phyloP scores from a whole-genome alignment of 2,888 invertebrate genomes.

The Eremobia ochroleuca region DNA sequence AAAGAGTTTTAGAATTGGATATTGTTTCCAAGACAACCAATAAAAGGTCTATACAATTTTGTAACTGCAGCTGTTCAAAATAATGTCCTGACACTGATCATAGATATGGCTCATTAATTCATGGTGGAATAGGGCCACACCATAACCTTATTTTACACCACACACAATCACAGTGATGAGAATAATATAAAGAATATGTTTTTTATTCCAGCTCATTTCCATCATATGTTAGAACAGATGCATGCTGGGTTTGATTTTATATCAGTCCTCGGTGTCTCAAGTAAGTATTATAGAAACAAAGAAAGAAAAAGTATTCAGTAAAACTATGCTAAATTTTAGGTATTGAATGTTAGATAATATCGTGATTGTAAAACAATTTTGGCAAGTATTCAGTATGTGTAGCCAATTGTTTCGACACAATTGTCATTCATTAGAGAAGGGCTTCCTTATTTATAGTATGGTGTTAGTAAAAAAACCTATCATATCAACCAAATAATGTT shows the following conservation, averaged over 20 bases:
- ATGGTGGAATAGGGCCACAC: background rate
- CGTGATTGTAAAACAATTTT: conserved; percentile 37
- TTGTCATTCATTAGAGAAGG: conserved; percentile 1
- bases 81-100: background rate
- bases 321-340: too few species aligned
- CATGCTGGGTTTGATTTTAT: conserved; percentile 93
- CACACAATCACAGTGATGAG: background rate
- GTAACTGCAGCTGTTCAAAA: background rate
- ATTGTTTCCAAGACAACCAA: background rate
- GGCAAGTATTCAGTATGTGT: conserved; percentile 43
- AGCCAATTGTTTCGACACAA: conserved; percentile 50
- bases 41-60: background rate
- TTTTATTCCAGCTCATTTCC: conserved; percentile 95
- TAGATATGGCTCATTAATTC: background rate
- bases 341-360: conserved; percentile 17
- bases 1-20: background rate
- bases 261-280: conserved; percentile 93
- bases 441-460: background rate
- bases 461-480: background rate
- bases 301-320: too few species aligned
- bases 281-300: conserved; percentile 87
- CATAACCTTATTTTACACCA: background rate
- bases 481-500: background rate
- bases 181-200: conserved; percentile 2
- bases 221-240: conserved; percentile 96